Base-by-base conservation (phyloP, 1,140 invertebrate species). In the Atta texana region DNA sequence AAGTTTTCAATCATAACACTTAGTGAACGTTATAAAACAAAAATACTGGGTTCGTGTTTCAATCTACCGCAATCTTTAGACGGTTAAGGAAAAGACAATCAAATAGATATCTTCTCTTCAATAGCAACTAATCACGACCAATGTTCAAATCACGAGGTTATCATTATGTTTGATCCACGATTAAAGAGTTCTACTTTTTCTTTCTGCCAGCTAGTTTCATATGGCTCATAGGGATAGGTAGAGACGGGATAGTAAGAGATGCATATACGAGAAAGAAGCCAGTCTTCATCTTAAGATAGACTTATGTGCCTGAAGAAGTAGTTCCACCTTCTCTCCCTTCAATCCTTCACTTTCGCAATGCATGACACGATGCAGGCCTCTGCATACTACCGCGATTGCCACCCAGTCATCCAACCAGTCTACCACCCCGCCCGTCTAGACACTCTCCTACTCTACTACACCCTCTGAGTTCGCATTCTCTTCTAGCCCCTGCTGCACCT, bases 361-460 rank as follows among this genome's bases (percentile, higher is more conserved):
- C 84, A 91, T 85, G 88, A 84, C 78, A 57, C 4, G 86, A 89
- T 89, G 86, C 80, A 85, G 81, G 55, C 59, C 69, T 86, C 78
- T 88, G 89, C 87, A 87, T 84, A 90, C 68, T 61, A 77, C 63
- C 84, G 72, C 89, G 86, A 90, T 87, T 88, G 87, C 90, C 91
- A 92, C 88, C 91, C 89, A 92, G 85, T 87, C 87, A 92, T 87
- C 51, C 55, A 88, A 64, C 88, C 92, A 90, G 89, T 86, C 92
- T 92, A 89, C 92, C 91, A 91, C 92, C 92, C 92, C 86, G 93
- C 92, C 92, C 93, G 94, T 94, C 94, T 94, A 94, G 94, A 94
- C 94, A 92, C 91, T 93, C 92, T 94, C 93, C 92, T 93, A 94
- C 94, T 94, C 92, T 93, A 93, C 93, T 94, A 89, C 90, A 93